Percentiles rank a stretch among this genome's conserved stretches.
phyloP scores from a whole-genome alignment of 2,797 vertebrate genomes.

The Meda fulgida region DNA sequence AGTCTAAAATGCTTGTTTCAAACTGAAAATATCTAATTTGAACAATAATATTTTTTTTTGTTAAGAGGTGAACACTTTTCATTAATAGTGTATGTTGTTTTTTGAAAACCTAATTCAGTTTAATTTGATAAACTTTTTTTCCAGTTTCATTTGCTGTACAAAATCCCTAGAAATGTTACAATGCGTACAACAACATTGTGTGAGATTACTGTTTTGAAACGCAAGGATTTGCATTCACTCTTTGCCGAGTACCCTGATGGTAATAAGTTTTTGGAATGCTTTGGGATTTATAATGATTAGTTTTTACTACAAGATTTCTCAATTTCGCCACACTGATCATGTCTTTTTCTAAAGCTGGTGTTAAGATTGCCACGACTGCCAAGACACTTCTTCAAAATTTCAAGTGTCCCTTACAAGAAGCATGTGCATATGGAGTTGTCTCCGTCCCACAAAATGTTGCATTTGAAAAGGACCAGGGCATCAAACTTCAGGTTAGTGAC shows the following conservation, averaged over 20 bases:
- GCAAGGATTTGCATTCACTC: slow-evolving; percentile 43
- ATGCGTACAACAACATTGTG: slow-evolving; percentile 45
- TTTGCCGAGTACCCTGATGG: slow-evolving; percentile 53
- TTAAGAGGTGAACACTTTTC: no score
- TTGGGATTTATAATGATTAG: not conserved
- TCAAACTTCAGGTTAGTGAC: slow-evolving; percentile 31
- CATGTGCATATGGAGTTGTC: slow-evolving; percentile 31
- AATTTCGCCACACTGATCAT: not conserved
- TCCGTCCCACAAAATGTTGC: slow-evolving; percentile 44
- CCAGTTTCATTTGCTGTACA: slow-evolving; percentile 49
- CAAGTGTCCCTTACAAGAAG: slow-evolving; percentile 25
- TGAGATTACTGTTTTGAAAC: slow-evolving; percentile 53
- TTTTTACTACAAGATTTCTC: not conserved
- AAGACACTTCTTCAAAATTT: slow-evolving; percentile 27
- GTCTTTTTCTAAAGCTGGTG: slow-evolving; percentile 37
- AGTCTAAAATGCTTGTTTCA: not conserved
- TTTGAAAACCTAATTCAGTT: not conserved
- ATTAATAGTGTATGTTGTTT: not conserved
- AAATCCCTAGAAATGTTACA: slow-evolving; percentile 55
- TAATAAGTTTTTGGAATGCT: not conserved
- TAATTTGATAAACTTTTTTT: not conserved
- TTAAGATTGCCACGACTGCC: slow-evolving; percentile 18
- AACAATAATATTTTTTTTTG: no score
- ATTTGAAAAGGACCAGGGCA: slow-evolving; percentile 30
- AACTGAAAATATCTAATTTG: not conserved